Percentiles rank a stretch among this genome's conserved stretches.
Evolutionary conservation across 2,113 vertebrate species (phyloP).

Genomic region (Aspiorhynchus laticeps): DNA sequence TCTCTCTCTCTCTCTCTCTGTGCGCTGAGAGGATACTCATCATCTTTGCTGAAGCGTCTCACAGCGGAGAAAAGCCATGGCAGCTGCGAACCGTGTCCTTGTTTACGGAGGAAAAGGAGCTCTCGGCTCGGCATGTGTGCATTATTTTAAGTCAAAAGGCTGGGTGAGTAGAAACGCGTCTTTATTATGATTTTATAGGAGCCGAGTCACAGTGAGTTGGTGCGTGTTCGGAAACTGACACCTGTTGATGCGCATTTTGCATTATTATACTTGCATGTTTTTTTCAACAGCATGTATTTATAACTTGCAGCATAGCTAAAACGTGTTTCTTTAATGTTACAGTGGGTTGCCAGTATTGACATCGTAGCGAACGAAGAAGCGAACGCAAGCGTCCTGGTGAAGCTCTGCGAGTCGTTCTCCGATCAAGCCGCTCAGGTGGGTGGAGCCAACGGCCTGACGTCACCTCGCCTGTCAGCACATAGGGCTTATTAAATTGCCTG

Average conservation of each 20-base stretch:
- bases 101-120: slow-evolving; percentile 90
- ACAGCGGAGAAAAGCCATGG: slow-evolving; percentile 56
- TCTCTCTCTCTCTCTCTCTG: not conserved
- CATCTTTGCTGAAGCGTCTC: not conserved
- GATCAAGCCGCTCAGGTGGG: slow-evolving; percentile 92
- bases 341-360: slow-evolving; percentile 94
- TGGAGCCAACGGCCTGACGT: slow-evolving; percentile 26
- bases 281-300: not conserved
- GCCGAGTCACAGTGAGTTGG: slow-evolving; percentile 26
- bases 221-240: slow-evolving; percentile 1
- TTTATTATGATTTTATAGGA: not conserved
- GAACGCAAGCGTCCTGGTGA: slow-evolving; percentile 83
- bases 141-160: slow-evolving; percentile 80
- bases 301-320: not conserved
- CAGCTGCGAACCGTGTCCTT: slow-evolving; percentile 75
- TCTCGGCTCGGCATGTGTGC: slow-evolving; percentile 85
- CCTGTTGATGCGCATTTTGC: slow-evolving; percentile 18
- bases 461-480: slow-evolving; percentile 4
- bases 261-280: not conserved
- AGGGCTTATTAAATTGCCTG: not conserved
- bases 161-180: slow-evolving; percentile 78
- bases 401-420: slow-evolving; percentile 79
- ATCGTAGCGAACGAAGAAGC: slow-evolving; percentile 87
- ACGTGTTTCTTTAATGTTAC: not conserved
- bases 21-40: slow-evolving; percentile 11